Evolutionary conservation across 2,113 vertebrate genomes (phyloP).

Genomic region (Hyaena hyaena): DNA sequence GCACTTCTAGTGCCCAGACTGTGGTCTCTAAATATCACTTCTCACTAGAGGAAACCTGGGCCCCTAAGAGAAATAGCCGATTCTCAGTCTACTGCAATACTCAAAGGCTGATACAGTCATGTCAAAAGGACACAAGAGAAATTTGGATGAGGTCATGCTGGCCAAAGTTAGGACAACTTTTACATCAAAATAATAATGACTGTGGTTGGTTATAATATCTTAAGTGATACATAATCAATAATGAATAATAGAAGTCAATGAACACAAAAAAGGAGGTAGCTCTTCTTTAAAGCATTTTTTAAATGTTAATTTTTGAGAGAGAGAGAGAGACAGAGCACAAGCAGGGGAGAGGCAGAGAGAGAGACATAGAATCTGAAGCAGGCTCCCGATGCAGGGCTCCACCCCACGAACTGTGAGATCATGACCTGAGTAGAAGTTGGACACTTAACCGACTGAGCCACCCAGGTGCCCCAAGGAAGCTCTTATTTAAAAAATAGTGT

Average conservation of each 20-base stretch:
- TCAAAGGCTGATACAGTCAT: background rate
- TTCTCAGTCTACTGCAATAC: background rate
- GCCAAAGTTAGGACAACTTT: background rate
- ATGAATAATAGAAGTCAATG: background rate
- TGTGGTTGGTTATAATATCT: background rate
- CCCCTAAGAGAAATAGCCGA: background rate
- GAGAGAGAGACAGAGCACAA: too few species aligned
- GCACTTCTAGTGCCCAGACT: background rate
- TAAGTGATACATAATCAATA: background rate
- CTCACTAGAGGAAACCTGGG: background rate
- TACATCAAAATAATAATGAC: background rate
- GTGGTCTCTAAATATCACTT: background rate
- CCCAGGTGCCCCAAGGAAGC: too few species aligned
- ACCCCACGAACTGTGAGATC: too few species aligned
- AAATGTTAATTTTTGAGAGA: too few species aligned
- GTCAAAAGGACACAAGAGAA: background rate
- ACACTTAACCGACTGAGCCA: too few species aligned
- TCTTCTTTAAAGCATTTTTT: background rate
- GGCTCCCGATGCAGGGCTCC: too few species aligned
- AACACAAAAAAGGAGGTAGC: background rate
- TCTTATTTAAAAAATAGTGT: background rate
- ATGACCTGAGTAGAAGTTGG: too few species aligned
- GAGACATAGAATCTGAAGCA: too few species aligned
- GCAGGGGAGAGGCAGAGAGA: too few species aligned
- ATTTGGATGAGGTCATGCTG: background rate